Base-by-base conservation (phyloP, 64 coral and sea anemone species). In the Orbicella faveolata region DNA sequence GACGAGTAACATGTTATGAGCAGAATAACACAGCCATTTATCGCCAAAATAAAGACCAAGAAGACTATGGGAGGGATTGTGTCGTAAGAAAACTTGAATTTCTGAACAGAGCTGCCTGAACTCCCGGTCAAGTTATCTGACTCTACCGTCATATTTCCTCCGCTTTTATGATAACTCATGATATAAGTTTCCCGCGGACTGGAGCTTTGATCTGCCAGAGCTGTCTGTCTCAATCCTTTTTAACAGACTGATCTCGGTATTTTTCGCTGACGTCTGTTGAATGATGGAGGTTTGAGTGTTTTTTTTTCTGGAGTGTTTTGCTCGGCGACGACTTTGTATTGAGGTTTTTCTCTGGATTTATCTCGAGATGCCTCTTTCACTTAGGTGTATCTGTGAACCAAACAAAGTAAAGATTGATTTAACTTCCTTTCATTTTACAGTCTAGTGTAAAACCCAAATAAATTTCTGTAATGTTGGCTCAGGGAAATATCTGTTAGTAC, bases 11-110 rank as follows among this genome's bases (percentile, higher is more conserved):
- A 67, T 12, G 34, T 64, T 6, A 92, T 92, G 0, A 92, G 83
- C 1, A 81, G 34, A 17, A 77, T 63, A 21, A 92, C 86, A 70
- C 52, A 25, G 7, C 75, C 83, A 80, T 92, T 92, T 8, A 92
- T 86, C 0, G 73, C n/a, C 1, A 92, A 33, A 21, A 92, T 92
- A 11, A 92, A 78, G 6, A 80, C 9, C 62, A 78, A 78, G 12
- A 87, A 52, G 9, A 73, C 63, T 12, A 87, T 23, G 2, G 86
- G 30, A 61, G 84, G 82, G 35, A 87, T 73, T 52, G 82, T 85
- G 12, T 85, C 63, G 9, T 2, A 9, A 51, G 82, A 44, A 52
- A 85, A 72, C 0, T 2, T 18, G 26, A 1, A 8, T 33, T 8
- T 34, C 33, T 26, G 26, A 74, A 2, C 1, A 74, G 34, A 15